A percentile compares a stretch with the other conserved stretches of the same genome.
Conservation (phyloP, 53 echinoderm and acorn worm species). For the Echinarachnius parma region DNA sequence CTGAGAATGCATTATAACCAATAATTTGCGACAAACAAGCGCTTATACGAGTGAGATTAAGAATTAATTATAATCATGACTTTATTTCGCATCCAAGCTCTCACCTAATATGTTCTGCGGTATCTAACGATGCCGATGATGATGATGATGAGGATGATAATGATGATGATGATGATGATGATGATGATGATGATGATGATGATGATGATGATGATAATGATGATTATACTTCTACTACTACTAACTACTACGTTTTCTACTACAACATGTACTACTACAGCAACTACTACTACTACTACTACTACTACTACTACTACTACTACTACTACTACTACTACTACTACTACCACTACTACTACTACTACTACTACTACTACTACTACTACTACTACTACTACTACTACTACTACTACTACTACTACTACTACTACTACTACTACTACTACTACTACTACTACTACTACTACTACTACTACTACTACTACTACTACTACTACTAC, state of each 20-base stretch:
- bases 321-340: conserved; percentile 1
- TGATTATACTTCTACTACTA: too few species aligned
- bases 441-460: not conserved
- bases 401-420: conserved; percentile 1
- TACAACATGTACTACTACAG: not conserved
- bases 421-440: not conserved
- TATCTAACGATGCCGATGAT: too few species aligned
- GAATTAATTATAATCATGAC: too few species aligned
- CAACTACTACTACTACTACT: not conserved
- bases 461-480: not conserved
- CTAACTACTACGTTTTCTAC: not conserved
- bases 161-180: too few species aligned
- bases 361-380: not conserved
- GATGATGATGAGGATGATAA: too few species aligned
- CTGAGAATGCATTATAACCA: too few species aligned
- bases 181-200: too few species aligned
- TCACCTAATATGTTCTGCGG: too few species aligned
- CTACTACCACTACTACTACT: not conserved
- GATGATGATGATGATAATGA: too few species aligned
- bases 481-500: not conserved
- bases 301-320: conserved; percentile 1
- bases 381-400: not conserved
- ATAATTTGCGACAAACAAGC: too few species aligned
- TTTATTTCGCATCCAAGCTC: too few species aligned
- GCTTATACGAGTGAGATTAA: too few species aligned